Conservation (phyloP, 2,113 vertebrate genomes). For the Pygoscelis antarcticus region DNA sequence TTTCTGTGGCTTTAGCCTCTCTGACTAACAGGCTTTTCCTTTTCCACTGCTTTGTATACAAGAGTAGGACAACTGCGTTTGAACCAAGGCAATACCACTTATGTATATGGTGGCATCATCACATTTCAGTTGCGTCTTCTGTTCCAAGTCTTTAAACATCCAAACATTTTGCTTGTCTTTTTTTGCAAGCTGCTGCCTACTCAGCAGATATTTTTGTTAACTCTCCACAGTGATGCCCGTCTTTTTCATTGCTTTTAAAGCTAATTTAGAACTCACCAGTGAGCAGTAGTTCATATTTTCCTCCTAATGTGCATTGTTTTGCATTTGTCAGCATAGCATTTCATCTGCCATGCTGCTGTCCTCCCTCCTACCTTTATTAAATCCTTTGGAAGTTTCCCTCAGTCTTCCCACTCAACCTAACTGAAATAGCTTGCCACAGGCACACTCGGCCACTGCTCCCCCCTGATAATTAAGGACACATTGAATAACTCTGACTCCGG, state of each 20-base stretch:
- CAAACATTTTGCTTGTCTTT: not conserved
- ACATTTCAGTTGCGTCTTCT: not conserved
- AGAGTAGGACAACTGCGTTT: fast-evolving
- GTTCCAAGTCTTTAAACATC: not conserved
- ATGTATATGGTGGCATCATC: not conserved
- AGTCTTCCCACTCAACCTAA: not conserved
- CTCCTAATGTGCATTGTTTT: not conserved
- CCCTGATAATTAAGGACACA: fast-evolving
- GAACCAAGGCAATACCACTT: not conserved
- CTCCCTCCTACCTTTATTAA: not conserved
- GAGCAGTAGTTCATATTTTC: not conserved
- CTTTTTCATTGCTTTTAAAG: not conserved
- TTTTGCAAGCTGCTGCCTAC: not conserved
- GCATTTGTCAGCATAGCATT: not conserved
- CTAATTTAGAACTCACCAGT: not conserved
- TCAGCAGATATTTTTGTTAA: not conserved
- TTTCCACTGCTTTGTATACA: fast-evolving
- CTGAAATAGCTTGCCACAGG: fast-evolving
- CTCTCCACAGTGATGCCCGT: not conserved
- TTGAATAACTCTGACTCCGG: fast-evolving
- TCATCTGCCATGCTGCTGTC: not conserved
- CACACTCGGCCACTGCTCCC: not conserved
- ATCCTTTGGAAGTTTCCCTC: not conserved
- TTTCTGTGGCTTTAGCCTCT: not conserved
- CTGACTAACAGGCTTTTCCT: not conserved